A percentile compares a stretch with the other conserved stretches of the same genome.
phyloP scores from a whole-genome alignment of 2,797 vertebrate species.

The Natrix natrix region DNA sequence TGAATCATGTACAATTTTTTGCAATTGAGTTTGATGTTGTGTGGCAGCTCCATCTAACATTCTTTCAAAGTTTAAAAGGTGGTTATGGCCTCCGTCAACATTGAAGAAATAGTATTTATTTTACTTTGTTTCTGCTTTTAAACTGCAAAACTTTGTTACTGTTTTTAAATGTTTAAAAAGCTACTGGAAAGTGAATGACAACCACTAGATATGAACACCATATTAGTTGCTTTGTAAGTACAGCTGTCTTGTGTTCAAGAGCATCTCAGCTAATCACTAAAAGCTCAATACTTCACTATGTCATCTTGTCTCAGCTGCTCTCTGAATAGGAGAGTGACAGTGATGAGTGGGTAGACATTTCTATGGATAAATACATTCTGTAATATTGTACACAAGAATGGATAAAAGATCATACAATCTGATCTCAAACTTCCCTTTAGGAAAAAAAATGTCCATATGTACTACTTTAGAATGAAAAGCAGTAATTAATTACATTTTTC shows the following conservation, averaged over 20 bases:
- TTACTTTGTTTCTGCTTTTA: background rate
- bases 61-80: background rate
- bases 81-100: background rate
- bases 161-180: background rate
- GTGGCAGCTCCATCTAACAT: background rate
- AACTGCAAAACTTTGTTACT: background rate
- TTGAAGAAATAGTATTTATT: background rate
- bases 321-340: background rate
- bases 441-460: background rate
- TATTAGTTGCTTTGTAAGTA: conserved; percentile 2
- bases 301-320: background rate
- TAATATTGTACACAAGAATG: background rate
- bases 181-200: background rate
- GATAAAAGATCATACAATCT: background rate
- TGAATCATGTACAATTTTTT: background rate
- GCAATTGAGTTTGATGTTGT: background rate
- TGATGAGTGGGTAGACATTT: background rate
- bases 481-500: fast-evolving
- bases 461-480: background rate
- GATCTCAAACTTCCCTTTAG: background rate
- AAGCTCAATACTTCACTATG: background rate
- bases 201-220: background rate
- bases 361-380: conserved; percentile 1
- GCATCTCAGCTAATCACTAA: background rate
- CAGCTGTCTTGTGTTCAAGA: background rate